Base-by-base conservation (phyloP, 2,113 vertebrate genomes). In the Fulica atra region DNA sequence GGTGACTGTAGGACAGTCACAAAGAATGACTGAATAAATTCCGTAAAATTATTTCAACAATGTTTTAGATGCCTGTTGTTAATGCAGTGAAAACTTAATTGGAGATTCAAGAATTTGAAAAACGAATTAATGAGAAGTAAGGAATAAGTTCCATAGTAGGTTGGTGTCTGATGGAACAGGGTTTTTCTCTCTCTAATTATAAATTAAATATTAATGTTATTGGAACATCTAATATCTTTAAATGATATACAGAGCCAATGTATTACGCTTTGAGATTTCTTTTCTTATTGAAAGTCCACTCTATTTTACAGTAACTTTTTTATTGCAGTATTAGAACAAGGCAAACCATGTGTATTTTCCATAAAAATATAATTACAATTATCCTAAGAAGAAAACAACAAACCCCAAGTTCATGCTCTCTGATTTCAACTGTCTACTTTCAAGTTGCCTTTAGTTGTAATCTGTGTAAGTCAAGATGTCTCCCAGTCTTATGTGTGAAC, bases 271-370 rank as follows among this genome's bases (percentile, higher is more conserved):
- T 25, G 46, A 65, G 21, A 42, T 78, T 73, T 74, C 68, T 36
- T 88, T 48, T 13, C 13, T 64, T 71, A 24, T 20, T 78, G 18
- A 28, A 93, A 42, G 20, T 28, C 33, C 8, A 21, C 13, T 59
- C 11, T 46, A 3, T 54, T 83, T 82, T 53, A 63, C 18, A 24
- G 17, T 14, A 29, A 29, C 21, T 66, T 78, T 80, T 88, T 48
- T 17, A 51, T 60, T 86, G 13, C 9, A 20, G 23, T 68, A 9
- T 89, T 79, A 72, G 35, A 57, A 59, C 13, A 71, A 40, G 8
- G 6, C 3, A 73, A 88, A n/a, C 8, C 4, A 26, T 0, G 0
- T 5, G 1, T 1, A 2, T 85, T 87, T 94, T 78, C 16, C 38
- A 35, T 77, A 36, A 83, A 79, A 92, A 73, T 11, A 5, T 36